Percentiles rank a stretch among this genome's conserved stretches.
These are phyloP conservation scores for Protonibea diacanthus DNA, from an alignment of 2,797 vertebrate genomes.

Conservation along the genomic window DNA sequence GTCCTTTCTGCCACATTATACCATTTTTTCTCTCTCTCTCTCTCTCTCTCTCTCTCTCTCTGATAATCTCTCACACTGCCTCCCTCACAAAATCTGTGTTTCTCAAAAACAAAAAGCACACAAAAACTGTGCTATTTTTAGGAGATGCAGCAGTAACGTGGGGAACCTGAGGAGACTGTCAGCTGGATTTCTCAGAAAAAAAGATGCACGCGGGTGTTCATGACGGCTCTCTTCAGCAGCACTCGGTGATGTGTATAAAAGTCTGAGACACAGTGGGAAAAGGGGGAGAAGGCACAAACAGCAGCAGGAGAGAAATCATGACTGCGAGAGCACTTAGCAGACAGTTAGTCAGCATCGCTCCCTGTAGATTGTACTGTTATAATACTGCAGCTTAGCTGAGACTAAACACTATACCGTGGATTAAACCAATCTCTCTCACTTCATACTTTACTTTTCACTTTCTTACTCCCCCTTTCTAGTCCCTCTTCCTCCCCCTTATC, in stretches of 20 bases:
- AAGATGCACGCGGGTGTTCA: constrained; percentile 30
- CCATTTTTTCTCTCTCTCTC: constrained; percentile 23
- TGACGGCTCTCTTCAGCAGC: constrained; percentile 17
- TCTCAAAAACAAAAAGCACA: neutral
- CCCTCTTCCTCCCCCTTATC: constrained; percentile 36
- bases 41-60: neutral
- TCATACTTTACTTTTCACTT: constrained; percentile 29
- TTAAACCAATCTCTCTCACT: constrained; percentile 22
- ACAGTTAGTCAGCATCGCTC: constrained; percentile 3
- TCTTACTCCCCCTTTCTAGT: constrained; percentile 20
- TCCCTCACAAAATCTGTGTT: constrained; percentile 10
- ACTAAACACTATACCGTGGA: constrained; percentile 39
- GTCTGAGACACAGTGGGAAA: neutral
- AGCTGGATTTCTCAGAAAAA: constrained; percentile 41
- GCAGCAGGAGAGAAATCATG: neutral
- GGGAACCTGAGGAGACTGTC: constrained; percentile 5
- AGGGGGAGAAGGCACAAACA: neutral
- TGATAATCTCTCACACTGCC: constrained; percentile 10
- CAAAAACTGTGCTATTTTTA: neutral
- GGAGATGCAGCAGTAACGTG: neutral
- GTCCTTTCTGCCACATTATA: constrained; percentile 53
- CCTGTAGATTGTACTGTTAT: constrained; percentile 20
- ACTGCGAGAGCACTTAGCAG: constrained; percentile 1
- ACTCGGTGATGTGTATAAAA: neutral
- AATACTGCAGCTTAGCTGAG: constrained; percentile 18